Evolutionary conservation across 2,888 invertebrate genomes (phyloP).

Genomic region (Harpagoxenus sublaevis): DNA sequence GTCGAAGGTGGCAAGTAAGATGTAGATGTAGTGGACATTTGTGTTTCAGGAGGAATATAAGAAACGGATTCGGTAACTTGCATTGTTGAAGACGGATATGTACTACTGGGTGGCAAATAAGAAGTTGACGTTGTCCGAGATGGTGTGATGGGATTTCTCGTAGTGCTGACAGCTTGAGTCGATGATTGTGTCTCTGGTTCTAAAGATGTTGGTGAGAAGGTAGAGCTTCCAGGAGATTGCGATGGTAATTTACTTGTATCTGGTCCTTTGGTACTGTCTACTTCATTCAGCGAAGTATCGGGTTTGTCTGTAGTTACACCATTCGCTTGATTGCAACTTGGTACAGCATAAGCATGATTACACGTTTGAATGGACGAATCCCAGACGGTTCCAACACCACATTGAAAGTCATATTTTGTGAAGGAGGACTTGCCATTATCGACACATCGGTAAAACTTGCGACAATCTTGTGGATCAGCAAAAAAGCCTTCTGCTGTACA

Average conservation of each 20-base stretch:
- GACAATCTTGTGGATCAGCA: conserved; percentile 90
- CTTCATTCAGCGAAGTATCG: conserved; percentile 60
- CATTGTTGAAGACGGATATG: conserved; percentile 20
- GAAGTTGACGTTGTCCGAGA: conserved; percentile 23
- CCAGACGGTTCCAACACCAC: conserved; percentile 91
- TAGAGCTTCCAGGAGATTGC: conserved; percentile 39
- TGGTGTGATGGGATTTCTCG: conserved; percentile 7
- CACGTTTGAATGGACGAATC: conserved; percentile 89
- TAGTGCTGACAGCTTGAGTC: not conserved
- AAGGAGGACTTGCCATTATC: conserved; percentile 87
- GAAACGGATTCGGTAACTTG: conserved; percentile 51
- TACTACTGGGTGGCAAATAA: conserved; percentile 39
- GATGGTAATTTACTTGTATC: conserved; percentile 44
- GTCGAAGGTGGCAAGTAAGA: conserved; percentile 32
- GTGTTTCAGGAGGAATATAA: conserved; percentile 44
- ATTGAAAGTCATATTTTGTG: conserved; percentile 88
- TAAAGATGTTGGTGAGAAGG: not conserved
- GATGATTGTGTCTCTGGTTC: conserved; percentile 29
- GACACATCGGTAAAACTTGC: conserved; percentile 92
- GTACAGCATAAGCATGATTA: conserved; percentile 88
- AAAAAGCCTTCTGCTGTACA: conserved; percentile 91
- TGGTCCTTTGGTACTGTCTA: conserved; percentile 23
- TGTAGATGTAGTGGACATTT: conserved; percentile 20
- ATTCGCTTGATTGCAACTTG: conserved; percentile 70
- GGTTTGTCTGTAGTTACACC: conserved; percentile 15